phyloP scores from a whole-genome alignment of 2,888 invertebrate genomes.

The Phaedon cochleariae region DNA sequence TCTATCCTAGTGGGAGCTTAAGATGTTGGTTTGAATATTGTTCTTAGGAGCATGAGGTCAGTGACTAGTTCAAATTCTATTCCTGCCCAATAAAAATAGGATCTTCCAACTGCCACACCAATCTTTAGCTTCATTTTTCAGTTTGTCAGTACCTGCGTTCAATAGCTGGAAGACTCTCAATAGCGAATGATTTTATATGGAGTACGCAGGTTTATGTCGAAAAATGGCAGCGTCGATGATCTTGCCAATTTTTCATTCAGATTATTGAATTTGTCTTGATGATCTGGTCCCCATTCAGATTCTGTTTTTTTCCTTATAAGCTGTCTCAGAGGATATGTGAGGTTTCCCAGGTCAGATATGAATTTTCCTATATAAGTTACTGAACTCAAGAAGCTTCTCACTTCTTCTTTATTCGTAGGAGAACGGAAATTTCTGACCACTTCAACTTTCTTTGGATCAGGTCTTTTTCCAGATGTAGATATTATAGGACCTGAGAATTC shows the following conservation, averaged over 20 bases:
- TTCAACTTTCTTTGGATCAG: no score
- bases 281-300: constrained; percentile 29
- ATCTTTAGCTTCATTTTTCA: constrained; percentile 54
- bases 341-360: constrained; percentile 31
- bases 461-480: no score
- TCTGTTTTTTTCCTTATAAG: constrained; percentile 28
- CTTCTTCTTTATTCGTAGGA: constrained; percentile 42
- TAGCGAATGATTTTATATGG: constrained; percentile 45
- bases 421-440: constrained; percentile 36
- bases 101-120: constrained; percentile 58
- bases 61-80: constrained; percentile 55
- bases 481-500: no score
- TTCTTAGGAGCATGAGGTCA: constrained; percentile 55
- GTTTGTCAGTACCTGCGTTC: constrained; percentile 53
- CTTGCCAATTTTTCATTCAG: constrained; percentile 30
- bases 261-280: constrained; percentile 34
- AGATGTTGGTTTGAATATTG: constrained; percentile 46
- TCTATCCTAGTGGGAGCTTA: constrained; percentile 39
- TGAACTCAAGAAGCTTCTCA: constrained; percentile 39
- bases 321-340: constrained; percentile 27
- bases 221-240: constrained; percentile 39
- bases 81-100: constrained; percentile 58
- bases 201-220: constrained; percentile 37
- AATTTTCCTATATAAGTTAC: constrained; percentile 38
- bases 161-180: constrained; percentile 41